Base-by-base conservation (phyloP, 1,140 invertebrate genomes). In the Plectrocnemia conspersa region DNA sequence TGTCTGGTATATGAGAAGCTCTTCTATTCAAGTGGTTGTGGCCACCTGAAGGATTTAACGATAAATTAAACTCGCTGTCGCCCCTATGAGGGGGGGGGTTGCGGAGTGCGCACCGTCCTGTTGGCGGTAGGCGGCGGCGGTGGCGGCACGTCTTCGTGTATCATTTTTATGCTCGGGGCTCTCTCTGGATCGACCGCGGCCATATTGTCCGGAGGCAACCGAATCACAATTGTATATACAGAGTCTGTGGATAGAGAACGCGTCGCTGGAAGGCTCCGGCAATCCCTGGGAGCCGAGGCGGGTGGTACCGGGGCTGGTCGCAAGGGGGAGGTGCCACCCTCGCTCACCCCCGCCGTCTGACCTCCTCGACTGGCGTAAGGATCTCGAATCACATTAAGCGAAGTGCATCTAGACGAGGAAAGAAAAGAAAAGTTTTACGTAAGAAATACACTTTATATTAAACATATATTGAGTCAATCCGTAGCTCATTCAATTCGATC, bases 171-270 rank as follows among this genome's bases (percentile, higher is more conserved):
- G 35, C 86, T 89, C 18, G 88, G 83, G 13, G 71, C 75, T 48
- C 72, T 70, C 54, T 72, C 79, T 62, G 64, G 72, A 59, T 66
- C 76, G 59, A 52, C 75, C 76, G 36, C 74, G 68, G 59, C 19
- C n/a, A 47, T 36, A 4, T 46, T 52, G 29, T 80, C 78, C 1
- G 81, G 80, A 33, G 91, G 91, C 58, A 97, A 73, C 62, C 85
- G 79, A 59, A 96, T 97, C 52, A 97, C 70, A 65, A 96, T 96
- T 44, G 93, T 96, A 76, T 95, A 96, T 5, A 96, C 85, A 29
- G 83, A 85, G 58, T 87, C 84, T 49, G 78, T 82, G 21, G 83
- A 85, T 9, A 81, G 76, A 2, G 83, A 85, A 54, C 83, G 78
- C 6, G 77, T 75, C 22, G 78, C 75, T 13, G 77, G 78, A 41